These are phyloP conservation scores for Asarcornis scutulata DNA, from an alignment of 2,113 vertebrate genomes.

Conservation along the genomic window DNA sequence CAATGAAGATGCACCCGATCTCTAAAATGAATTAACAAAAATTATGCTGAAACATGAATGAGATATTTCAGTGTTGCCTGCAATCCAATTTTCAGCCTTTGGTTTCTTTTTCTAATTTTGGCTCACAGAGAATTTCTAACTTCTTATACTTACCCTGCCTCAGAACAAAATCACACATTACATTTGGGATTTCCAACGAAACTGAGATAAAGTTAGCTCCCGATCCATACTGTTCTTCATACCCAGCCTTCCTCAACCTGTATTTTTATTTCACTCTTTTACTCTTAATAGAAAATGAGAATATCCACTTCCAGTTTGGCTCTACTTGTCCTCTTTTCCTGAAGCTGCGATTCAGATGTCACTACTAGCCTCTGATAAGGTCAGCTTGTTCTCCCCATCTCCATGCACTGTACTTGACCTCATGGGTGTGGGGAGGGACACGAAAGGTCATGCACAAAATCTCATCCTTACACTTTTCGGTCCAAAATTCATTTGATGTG, in stretches of 20 bases:
- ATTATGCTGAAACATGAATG: constrained; percentile 24
- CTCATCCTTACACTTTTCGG: background rate
- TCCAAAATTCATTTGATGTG: background rate
- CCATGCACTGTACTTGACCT: background rate
- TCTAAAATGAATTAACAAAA: constrained; percentile 12
- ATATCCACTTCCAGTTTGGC: background rate
- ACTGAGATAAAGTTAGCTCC: background rate
- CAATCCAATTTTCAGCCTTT: background rate
- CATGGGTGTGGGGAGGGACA: background rate
- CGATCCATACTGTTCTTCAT: background rate
- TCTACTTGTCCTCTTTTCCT: background rate
- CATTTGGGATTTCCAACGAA: constrained; percentile 2
- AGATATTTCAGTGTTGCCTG: background rate
- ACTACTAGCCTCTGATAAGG: background rate
- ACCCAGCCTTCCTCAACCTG: background rate
- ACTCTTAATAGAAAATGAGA: background rate
- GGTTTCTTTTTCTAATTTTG: constrained; percentile 6
- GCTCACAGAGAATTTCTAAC: background rate
- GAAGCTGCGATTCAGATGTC: background rate
- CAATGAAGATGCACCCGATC: constrained; percentile 9
- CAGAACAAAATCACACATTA: background rate
- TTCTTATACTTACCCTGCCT: background rate
- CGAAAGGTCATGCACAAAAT: background rate
- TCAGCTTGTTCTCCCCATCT: background rate
- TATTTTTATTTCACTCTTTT: background rate